Percentiles rank a stretch among this genome's conserved stretches.
phyloP scores from a whole-genome alignment of 2,113 vertebrate genomes.

The rat (Rattus norvegicus) region GRCr8 NC_086028.1:86727001-86727500 shows the following conservation, averaged over 20 bases:
- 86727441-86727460: background rate
- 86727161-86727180: slow-evolving; percentile 55
- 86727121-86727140: slow-evolving; percentile 27
- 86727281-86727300: slow-evolving; percentile 74
- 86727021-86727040: slow-evolving; percentile 96
- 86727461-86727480: background rate
- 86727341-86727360: slow-evolving; percentile 55
- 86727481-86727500: slow-evolving; percentile 7
- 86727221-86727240: slow-evolving; percentile 66
- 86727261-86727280: slow-evolving; percentile 74
- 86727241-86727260: slow-evolving; percentile 71
- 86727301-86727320: slow-evolving; percentile 73
- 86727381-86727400: slow-evolving; percentile 26
- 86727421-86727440: slow-evolving; percentile 14
- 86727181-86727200: slow-evolving; percentile 53
- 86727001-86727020: slow-evolving; percentile 90
- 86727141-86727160: slow-evolving; percentile 22
- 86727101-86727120: background rate
- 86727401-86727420: slow-evolving; percentile 3
- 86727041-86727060: slow-evolving; percentile 91
- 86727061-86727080: slow-evolving; percentile 64
- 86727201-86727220: background rate
- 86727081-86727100: background rate
- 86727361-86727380: slow-evolving; percentile 9
- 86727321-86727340: slow-evolving; percentile 67